phyloP scores from a whole-genome alignment of 2,113 vertebrate species.

The Bucco capensis region DNA sequence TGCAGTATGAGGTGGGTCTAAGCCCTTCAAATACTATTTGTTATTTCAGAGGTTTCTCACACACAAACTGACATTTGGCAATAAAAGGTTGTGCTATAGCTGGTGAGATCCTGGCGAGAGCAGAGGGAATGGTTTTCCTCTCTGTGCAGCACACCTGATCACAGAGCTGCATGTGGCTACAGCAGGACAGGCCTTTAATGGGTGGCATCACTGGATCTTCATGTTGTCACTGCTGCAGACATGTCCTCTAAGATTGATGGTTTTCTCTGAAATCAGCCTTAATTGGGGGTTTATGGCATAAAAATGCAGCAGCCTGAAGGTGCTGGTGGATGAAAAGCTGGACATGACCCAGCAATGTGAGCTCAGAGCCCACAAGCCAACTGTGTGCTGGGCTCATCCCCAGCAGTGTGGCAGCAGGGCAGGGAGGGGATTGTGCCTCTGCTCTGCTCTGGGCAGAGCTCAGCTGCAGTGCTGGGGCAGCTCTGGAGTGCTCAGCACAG shows the following conservation, averaged over 20 bases:
- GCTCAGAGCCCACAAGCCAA: no score
- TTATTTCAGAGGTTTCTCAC: neutral
- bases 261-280: neutral
- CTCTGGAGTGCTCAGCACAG: no score
- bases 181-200: neutral
- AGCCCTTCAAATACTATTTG: neutral
- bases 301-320: neutral
- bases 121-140: neutral
- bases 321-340: no score
- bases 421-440: no score
- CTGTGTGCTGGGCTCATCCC: no score
- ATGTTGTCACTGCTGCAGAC: neutral
- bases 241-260: neutral
- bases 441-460: no score
- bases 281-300: neutral
- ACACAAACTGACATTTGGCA: neutral
- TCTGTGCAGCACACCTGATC: neutral
- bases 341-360: no score
- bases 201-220: neutral
- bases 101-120: neutral
- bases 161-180: neutral
- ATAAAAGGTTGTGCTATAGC: neutral
- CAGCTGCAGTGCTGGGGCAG: no score
- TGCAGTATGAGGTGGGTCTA: conserved; percentile 90
- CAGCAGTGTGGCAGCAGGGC: no score